These are phyloP conservation scores for Sipunculus nudus DNA, from an alignment of 2,888 invertebrate genomes.

Conservation along the genomic window DNA sequence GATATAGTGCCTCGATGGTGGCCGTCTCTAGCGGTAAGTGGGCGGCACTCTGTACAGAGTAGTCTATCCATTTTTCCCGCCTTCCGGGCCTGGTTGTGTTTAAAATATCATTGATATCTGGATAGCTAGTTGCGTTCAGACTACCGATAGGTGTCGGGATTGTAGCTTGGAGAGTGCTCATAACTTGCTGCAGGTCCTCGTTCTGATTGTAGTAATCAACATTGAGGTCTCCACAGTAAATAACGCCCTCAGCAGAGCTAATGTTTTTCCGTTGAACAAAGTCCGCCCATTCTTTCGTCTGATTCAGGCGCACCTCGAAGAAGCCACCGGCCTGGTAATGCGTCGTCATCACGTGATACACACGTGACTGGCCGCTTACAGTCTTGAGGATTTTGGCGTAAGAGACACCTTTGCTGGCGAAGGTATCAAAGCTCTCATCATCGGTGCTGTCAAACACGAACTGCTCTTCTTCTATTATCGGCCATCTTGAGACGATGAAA, in stretches of 20 bases:
- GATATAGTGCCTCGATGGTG: constrained; percentile 7
- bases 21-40: constrained; percentile 5
- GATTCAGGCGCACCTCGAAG: constrained; percentile 5
- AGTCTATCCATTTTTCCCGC: constrained; percentile 20
- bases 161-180: constrained; percentile 8
- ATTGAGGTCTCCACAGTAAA: constrained; percentile 27
- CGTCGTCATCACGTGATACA: constrained; percentile 10
- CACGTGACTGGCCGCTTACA: background rate
- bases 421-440: constrained; percentile 12
- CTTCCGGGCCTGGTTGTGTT: constrained; percentile 22
- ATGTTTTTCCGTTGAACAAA: constrained; percentile 13
- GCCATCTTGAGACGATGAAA: constrained; percentile 28
- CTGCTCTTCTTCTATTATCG: constrained; percentile 6
- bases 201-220: constrained; percentile 12
- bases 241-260: constrained; percentile 12
- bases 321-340: constrained; percentile 18
- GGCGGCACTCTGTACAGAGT: constrained; percentile 7
- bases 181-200: background rate
- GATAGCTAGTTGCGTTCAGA: constrained; percentile 16
- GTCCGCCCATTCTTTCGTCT: constrained; percentile 12
- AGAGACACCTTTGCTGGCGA: constrained; percentile 22
- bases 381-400: constrained; percentile 20
- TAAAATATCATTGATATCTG: constrained; percentile 22
- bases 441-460: constrained; percentile 2
- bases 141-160: constrained; percentile 11